A percentile compares a stretch with the other conserved stretches of the same genome.
Evolutionary conservation across 2,113 vertebrate genomes (phyloP).

Genomic region (Peromyscus californicus): DNA sequence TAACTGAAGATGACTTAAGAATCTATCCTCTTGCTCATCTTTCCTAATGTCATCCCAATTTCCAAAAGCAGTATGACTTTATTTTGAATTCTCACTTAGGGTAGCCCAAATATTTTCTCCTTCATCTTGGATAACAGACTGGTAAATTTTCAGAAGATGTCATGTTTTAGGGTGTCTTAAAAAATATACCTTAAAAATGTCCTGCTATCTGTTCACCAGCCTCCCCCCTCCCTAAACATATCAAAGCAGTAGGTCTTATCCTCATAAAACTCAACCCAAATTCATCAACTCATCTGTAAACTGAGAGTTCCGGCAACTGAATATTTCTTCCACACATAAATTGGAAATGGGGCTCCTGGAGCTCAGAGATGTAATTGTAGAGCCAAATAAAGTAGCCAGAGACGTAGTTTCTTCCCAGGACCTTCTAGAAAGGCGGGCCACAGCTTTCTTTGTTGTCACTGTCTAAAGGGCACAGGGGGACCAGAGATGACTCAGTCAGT

Average conservation of each 20-base stretch:
- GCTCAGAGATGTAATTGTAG: background rate
- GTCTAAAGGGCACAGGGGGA: background rate
- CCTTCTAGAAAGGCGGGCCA: conserved; percentile 6
- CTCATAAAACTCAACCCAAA: background rate
- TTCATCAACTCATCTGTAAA: background rate
- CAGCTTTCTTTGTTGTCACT: background rate
- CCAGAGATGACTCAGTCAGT: background rate
- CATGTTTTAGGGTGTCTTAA: background rate
- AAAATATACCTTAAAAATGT: background rate
- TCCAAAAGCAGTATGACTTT: background rate
- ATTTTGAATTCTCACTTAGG: conserved; percentile 33
- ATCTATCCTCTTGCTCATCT: background rate
- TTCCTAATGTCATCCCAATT: background rate
- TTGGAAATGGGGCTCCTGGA: conserved; percentile 13
- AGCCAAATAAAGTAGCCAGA: background rate
- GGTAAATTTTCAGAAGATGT: conserved; percentile 1
- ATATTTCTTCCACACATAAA: background rate
- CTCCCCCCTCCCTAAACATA: background rate
- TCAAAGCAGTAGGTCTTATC: background rate
- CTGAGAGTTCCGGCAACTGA: background rate
- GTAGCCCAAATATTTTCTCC: conserved; percentile 23
- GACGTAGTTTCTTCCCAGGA: background rate
- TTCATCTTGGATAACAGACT: background rate
- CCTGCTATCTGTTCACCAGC: background rate
- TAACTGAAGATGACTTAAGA: conserved; percentile 30